phyloP scores from a whole-genome alignment of 2,797 vertebrate genomes.

The Centropyge bicolor region DNA sequence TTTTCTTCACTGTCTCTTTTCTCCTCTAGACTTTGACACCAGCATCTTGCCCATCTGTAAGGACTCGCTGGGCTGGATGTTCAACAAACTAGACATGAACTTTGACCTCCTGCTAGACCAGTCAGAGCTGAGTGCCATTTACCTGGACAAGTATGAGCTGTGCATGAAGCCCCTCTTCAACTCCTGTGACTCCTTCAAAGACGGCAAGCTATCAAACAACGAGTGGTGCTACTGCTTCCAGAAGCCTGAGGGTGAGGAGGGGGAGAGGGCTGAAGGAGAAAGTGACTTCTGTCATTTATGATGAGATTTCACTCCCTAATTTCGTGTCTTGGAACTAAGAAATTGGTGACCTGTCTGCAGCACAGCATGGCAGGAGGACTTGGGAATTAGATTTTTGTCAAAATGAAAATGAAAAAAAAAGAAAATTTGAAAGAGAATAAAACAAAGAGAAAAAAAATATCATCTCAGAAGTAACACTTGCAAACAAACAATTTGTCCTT shows the following conservation, averaged over 20 bases:
- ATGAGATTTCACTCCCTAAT: neutral
- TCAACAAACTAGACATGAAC: slow-evolving; percentile 98
- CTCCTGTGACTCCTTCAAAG: slow-evolving; percentile 98
- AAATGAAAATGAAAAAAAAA: no score
- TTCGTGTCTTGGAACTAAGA: neutral
- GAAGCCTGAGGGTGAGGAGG: slow-evolving; percentile 83
- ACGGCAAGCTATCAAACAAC: slow-evolving; percentile 98
- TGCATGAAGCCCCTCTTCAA: slow-evolving; percentile 98
- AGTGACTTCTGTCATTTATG: neutral
- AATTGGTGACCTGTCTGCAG: neutral
- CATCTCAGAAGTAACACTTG: no score
- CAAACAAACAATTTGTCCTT: no score
- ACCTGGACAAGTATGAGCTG: slow-evolving; percentile 96
- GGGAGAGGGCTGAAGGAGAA: neutral
- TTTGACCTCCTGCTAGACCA: slow-evolving; percentile 97
- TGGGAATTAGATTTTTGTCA: no score
- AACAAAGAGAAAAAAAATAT: no score
- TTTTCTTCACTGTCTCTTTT: slow-evolving; percentile 7
- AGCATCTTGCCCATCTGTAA: slow-evolving; percentile 98
- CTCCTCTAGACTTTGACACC: slow-evolving; percentile 92
- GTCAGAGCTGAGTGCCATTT: slow-evolving; percentile 95
- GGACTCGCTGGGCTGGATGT: slow-evolving; percentile 99
- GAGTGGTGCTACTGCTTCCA: slow-evolving; percentile 99
- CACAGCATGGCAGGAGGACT: neutral
- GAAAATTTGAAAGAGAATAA: no score